phyloP scores from a whole-genome alignment of 2,797 vertebrate genomes.

The Cetoscarus ocellatus region DNA sequence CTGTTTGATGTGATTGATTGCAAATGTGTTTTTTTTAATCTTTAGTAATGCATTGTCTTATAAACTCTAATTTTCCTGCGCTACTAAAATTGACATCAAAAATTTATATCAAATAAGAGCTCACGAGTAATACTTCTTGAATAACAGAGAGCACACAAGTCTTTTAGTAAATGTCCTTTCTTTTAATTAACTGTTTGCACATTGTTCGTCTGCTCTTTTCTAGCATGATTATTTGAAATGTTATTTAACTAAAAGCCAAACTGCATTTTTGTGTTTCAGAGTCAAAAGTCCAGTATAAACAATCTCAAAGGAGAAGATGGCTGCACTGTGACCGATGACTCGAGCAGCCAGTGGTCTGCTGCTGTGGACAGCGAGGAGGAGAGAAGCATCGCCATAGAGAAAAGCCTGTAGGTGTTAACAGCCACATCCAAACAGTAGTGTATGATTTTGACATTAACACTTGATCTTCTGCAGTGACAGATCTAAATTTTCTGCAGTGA shows the following conservation, averaged over 20 bases:
- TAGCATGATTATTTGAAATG: neutral
- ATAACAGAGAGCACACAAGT: no score
- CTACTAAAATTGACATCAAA: no score
- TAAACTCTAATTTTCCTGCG: no score
- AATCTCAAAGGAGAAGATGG: slow-evolving; percentile 66
- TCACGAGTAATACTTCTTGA: no score
- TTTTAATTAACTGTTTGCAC: neutral
- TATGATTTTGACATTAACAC: neutral
- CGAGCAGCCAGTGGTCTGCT: slow-evolving; percentile 69
- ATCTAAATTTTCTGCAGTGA: no score
- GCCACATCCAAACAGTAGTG: neutral
- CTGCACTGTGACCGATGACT: slow-evolving; percentile 63
- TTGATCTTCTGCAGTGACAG: neutral
- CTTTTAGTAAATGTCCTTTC: neutral
- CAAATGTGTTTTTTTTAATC: no score
- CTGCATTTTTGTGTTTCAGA: slow-evolving; percentile 54
- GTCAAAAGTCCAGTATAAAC: slow-evolving; percentile 64
- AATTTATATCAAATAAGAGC: no score
- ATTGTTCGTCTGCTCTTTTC: neutral
- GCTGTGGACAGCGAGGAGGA: slow-evolving; percentile 84
- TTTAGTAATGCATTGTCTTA: no score
- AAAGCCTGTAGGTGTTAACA: slow-evolving; percentile 87
- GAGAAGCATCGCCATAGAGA: slow-evolving; percentile 86
- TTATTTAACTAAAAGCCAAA: neutral
- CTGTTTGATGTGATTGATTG: no score